Evolutionary conservation across 2,888 invertebrate species (phyloP).

Genomic region (Chouioia cunea): DNA sequence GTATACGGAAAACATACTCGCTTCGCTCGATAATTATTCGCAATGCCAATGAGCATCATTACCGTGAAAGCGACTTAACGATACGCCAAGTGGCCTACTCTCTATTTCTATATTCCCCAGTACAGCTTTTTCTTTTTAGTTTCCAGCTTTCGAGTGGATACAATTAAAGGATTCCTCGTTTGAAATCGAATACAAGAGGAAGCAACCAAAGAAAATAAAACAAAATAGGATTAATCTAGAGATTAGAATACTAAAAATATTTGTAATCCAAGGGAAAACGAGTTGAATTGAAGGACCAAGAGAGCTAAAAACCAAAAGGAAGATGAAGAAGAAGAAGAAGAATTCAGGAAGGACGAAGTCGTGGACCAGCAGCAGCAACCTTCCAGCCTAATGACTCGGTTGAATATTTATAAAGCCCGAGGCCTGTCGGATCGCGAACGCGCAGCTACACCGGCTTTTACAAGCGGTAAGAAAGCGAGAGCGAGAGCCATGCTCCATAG

Average conservation of each 20-base stretch:
- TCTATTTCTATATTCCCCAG: too few relatives aligned
- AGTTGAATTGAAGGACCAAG: too few relatives aligned
- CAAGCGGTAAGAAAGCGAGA: conserved; percentile 41
- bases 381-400: conserved; percentile 58
- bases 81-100: conserved; percentile 25
- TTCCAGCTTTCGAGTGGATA: not conserved
- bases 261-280: too few relatives aligned
- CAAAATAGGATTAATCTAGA: too few relatives aligned
- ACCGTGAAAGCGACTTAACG: conserved; percentile 48
- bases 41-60: conserved; percentile 43
- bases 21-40: conserved; percentile 31
- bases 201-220: not conserved
- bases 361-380: conserved; percentile 17
- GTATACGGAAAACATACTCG: not conserved
- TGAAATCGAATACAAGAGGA: too few relatives aligned
- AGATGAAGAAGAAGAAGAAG: not conserved
- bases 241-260: too few relatives aligned
- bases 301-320: not conserved
- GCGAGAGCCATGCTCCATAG: conserved; percentile 60
- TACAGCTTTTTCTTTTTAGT: not conserved
- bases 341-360: conserved; percentile 9
- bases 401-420: conserved; percentile 66
- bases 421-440: conserved; percentile 14
- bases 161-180: too few relatives aligned
- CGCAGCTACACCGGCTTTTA: conserved; percentile 45